These are phyloP conservation scores for Orbicella faveolata DNA, from an alignment of 64 coral and sea anemone genomes.

Conservation along the genomic window DNA sequence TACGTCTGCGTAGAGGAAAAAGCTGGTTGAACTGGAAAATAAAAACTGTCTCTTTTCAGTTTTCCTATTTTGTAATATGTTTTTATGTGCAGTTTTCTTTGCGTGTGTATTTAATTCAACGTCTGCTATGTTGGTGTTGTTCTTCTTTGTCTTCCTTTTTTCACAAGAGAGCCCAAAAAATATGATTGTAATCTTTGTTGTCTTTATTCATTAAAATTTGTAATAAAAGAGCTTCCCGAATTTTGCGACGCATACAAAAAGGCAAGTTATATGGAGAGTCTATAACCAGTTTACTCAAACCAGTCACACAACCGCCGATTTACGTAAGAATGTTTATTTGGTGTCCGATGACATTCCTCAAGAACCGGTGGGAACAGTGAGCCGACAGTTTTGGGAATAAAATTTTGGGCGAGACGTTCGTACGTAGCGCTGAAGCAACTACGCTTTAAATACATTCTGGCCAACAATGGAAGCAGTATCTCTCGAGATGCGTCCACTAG, in stretches of 20 bases:
- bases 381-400: neutral
- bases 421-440: neutral
- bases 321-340: neutral
- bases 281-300: neutral
- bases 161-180: too few relatives aligned
- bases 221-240: too few relatives aligned
- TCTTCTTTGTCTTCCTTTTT: too few relatives aligned
- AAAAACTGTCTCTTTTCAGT: too few relatives aligned
- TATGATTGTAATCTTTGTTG: neutral
- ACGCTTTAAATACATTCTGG: neutral
- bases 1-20: too few relatives aligned
- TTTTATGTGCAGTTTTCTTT: too few relatives aligned
- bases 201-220: neutral
- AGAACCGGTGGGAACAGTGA: too few relatives aligned
- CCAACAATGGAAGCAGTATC: conserved; percentile 9
- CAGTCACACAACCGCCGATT: neutral
- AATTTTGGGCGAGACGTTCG: neutral
- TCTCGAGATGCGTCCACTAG: conserved; percentile 5
- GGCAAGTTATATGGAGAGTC: neutral
- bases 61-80: too few relatives aligned
- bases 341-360: neutral
- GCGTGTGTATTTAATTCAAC: too few relatives aligned
- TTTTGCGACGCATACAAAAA: neutral
- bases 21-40: too few relatives aligned
- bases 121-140: too few relatives aligned